Evolutionary conservation across 1,140 invertebrate species (phyloP), one percentile per base, ranked within the genome.

Genomic region (Platyura marginata): DNA sequence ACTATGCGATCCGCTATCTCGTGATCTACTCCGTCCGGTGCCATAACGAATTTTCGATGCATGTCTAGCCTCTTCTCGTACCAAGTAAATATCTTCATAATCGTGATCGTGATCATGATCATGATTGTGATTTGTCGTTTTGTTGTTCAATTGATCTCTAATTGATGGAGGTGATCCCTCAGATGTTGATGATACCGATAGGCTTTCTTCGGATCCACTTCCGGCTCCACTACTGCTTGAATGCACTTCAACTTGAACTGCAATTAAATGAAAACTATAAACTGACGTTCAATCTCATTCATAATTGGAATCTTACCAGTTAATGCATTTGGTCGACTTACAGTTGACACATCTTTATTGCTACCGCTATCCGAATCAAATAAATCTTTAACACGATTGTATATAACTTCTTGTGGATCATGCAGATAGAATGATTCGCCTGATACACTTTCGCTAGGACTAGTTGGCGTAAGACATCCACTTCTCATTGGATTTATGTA

Each of bases 371-470:
- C 58, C 2, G 58, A 55, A 48, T 75, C 74, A 57, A 90, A 90
- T 32, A 90, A 62, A 51, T 84, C 80, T 32, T 81, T 75, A 40
- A 84, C 79, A 35, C 79, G 67, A 49, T 81, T 79, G 54, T 83
- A 82, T 4, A 77, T 72, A 32, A 82, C 66, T 46, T 84, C 76
- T 59, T 71, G 75, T 21, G 72, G 83, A 53, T 79, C 79, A 60
- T 90, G 85, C 23, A 89, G 64, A 50, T 84, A 89, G 63, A 88
- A 90, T 6, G 84, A 80, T 47, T 82, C 75, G 16, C 73, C 71
- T 10, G 66, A 62, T 15, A 61, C 51, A 48, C 58, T 61, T 41
- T 54, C 58, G 39, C 46, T 56, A 11, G 54, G 59, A 25, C 52
- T 60, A 41, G 53, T 55, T 6, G 54, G 54, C 11, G 54, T 51